Conservation (phyloP, 2,888 invertebrate species). For the Hydropsyche betteni region DNA sequence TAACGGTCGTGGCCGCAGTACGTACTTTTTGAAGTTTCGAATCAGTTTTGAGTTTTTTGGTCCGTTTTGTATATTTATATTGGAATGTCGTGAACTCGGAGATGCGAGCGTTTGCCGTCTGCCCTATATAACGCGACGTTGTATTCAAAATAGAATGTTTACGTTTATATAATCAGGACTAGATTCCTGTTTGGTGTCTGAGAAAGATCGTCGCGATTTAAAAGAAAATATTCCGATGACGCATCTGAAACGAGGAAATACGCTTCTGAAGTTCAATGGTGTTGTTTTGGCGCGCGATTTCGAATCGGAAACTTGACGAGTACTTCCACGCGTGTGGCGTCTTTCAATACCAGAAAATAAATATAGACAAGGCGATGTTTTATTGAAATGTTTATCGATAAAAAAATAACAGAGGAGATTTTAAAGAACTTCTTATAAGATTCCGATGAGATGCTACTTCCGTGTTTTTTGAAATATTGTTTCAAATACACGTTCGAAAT, state of each 20-base stretch:
- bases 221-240: not conserved
- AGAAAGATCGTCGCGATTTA: not conserved
- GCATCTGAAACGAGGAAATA: not conserved
- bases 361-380: too few species aligned
- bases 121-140: slow-evolving; percentile 32
- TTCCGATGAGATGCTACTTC: too few species aligned
- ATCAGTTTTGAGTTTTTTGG: too few species aligned
- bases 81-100: slow-evolving; percentile 37
- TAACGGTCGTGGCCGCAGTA: too few species aligned
- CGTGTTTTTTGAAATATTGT: too few species aligned
- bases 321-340: not conserved
- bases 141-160: slow-evolving; percentile 35
- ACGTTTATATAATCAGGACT: slow-evolving; percentile 25
- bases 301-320: not conserved
- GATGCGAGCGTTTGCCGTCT: slow-evolving; percentile 34
- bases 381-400: too few species aligned
- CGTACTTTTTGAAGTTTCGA: too few species aligned
- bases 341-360: not conserved
- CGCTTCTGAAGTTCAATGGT: not conserved
- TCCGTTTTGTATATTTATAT: slow-evolving; percentile 14
- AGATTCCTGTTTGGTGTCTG: slow-evolving; percentile 4
- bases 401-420: too few species aligned
- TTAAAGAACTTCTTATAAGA: too few species aligned
- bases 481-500: not conserved
- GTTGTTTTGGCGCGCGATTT: slow-evolving; percentile 14